Evolutionary conservation across 2,113 vertebrate genomes (phyloP).

Genomic region (Struthio camelus): DNA sequence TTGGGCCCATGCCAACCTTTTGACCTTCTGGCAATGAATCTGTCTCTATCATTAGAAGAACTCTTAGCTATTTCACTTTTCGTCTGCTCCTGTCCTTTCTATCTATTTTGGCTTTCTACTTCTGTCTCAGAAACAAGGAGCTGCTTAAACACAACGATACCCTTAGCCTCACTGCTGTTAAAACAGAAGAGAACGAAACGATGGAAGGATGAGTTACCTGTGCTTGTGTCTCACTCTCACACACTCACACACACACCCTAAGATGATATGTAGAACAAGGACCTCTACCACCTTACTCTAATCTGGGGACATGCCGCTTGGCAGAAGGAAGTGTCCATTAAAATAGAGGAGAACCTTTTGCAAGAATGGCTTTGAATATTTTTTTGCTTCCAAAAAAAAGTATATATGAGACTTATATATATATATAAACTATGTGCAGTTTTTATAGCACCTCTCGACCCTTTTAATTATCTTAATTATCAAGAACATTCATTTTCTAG

Average conservation of each 20-base stretch:
- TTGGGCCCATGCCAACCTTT: neutral
- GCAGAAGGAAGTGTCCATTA: fast-evolving
- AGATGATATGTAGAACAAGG: neutral
- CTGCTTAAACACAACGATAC: neutral
- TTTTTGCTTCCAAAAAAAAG: neutral
- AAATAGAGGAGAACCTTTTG: neutral
- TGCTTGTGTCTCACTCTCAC: neutral
- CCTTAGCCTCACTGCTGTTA: neutral
- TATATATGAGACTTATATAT: neutral
- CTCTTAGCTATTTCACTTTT: neutral
- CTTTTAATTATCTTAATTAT: neutral
- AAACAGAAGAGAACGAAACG: neutral
- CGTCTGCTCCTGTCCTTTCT: neutral
- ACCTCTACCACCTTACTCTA: neutral
- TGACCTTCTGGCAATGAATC: neutral
- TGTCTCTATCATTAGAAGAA: neutral
- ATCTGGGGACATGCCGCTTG: neutral
- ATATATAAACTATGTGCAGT: neutral
- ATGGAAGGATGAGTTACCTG: fast-evolving
- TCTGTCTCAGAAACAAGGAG: neutral
- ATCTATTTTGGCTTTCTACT: neutral
- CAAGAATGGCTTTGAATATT: neutral
- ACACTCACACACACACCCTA: neutral
- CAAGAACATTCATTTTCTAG: neutral
- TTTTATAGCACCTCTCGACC: neutral